Evolutionary conservation across 1,140 invertebrate genomes (phyloP).

Genomic region (Thrips palmi): DNA sequence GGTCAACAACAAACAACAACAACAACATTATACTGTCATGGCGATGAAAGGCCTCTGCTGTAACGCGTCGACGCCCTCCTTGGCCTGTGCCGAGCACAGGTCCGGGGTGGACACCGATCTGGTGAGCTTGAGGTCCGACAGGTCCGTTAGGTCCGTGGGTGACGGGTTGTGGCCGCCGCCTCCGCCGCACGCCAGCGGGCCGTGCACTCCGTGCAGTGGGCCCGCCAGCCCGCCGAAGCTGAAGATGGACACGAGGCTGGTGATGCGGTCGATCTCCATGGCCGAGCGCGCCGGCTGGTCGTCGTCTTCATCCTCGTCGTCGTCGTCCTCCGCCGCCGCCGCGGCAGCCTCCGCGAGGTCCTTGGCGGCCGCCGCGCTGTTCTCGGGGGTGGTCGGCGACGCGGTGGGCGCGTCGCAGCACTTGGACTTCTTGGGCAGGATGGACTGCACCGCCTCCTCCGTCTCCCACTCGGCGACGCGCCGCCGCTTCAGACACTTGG

Average conservation of each 20-base stretch:
- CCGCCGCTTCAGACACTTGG: constrained; percentile 24
- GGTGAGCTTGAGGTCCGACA: constrained; percentile 21
- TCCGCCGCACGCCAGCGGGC: constrained; percentile 5
- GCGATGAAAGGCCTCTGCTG: constrained; percentile 28
- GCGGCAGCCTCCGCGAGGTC: too few species aligned
- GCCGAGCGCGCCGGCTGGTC: constrained; percentile 20
- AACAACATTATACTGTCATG: constrained; percentile 23
- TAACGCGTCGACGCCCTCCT: constrained; percentile 23
- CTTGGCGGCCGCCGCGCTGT: too few species aligned
- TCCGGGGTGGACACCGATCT: constrained; percentile 29
- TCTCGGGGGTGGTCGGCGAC: neutral
- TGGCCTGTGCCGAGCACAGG: constrained; percentile 30
- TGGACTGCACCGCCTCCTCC: constrained; percentile 27
- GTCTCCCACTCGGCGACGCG: constrained; percentile 30
- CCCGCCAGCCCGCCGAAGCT: constrained; percentile 26
- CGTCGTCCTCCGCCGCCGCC: constrained; percentile 20
- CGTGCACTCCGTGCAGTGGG: too few species aligned
- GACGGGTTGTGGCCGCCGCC: too few species aligned
- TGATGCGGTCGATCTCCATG: constrained; percentile 34
- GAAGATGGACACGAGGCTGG: constrained; percentile 32
- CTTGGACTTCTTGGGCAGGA: constrained; percentile 25
- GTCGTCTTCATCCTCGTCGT: constrained; percentile 21
- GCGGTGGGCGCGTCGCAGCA: constrained; percentile 11
- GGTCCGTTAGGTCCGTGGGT: constrained; percentile 10
- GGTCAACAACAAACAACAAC: constrained; percentile 3